Base-by-base conservation (phyloP, 2,888 invertebrate genomes). In the Phortica magna region DNA sequence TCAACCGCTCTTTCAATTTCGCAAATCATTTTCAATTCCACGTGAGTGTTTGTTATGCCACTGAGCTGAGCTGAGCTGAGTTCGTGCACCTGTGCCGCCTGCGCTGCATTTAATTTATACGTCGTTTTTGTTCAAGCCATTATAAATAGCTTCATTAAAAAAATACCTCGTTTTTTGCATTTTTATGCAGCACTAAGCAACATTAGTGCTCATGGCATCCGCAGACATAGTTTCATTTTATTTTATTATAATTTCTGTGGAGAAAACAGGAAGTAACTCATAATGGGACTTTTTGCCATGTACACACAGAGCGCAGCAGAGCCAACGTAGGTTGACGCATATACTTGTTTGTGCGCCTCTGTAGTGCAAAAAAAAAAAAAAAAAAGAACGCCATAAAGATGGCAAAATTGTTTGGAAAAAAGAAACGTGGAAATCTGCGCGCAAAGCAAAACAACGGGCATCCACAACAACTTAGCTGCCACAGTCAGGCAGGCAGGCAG, bases 331-430 rank as follows among this genome's bases (percentile, higher is more conserved):
- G 41, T 31, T 31, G 64, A 78, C 77, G 77, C 77, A 78, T 78
- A 79, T 80, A 77, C 48, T 71, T 71, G 53, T 70, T 70, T 70
- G 31, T 59, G 7, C 83, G 73, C 76, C 76, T 82, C 79, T 74
- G 78, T 81, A 80, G 82, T 78, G 78, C 80, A 80, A 79, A 87
- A 80, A 83, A 83, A 79, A 83, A 80, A 31, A 71, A 71, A 10
- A 71, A 22, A 43, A 75, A 61, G 48, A 61, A 48, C 7, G 55
- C 31, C 43, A 72, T 19, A 73, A 73, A 73, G 61, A 39, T 31
- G 31, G 31, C 31, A 31, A 31, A 71, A 12, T 7, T 5, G 22
- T 14, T 5, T 39, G 59, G 55, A 59, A 77, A 73, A 74, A 59
- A 75, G 76, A 67, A 55, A 59, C 17, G 31, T 75, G 75, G 77